Percentiles rank a stretch among this genome's conserved stretches.
These are phyloP conservation scores for Tylochromis polylepis DNA, from an alignment of 2,113 vertebrate species.

Conservation along the genomic window DNA sequence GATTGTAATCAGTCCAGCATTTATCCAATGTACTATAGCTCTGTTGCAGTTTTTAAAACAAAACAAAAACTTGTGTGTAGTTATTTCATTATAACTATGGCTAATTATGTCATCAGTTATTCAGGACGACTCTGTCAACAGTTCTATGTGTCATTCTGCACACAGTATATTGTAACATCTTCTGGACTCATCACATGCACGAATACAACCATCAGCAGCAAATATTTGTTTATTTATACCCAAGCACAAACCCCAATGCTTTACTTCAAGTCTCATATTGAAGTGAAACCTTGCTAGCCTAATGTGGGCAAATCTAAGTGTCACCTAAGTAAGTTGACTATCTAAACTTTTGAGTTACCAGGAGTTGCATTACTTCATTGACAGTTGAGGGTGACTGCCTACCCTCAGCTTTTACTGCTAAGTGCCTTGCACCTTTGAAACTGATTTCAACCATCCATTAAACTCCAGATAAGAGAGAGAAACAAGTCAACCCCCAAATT, in stretches of 20 bases:
- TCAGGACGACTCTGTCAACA: neutral
- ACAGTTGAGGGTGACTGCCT: neutral
- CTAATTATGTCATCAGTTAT: neutral
- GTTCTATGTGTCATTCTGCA: neutral
- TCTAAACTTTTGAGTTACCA: neutral
- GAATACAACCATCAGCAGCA: neutral
- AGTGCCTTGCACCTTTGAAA: neutral
- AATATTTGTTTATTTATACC: neutral
- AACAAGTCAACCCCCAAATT: constrained; percentile 11
- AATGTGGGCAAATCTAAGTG: neutral
- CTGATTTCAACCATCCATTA: constrained; percentile 3
- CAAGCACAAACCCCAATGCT: no score
- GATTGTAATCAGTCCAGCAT: neutral
- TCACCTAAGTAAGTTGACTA: neutral
- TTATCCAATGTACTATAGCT: neutral
- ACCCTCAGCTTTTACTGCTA: neutral
- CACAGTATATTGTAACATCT: neutral
- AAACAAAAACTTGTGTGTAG: no score
- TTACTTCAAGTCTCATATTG: neutral
- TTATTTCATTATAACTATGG: no score
- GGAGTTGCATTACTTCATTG: neutral
- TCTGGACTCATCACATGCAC: neutral
- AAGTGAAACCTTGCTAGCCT: neutral
- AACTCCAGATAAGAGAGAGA: neutral
- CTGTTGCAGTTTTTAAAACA: no score